A percentile compares a stretch with the other conserved stretches of the same genome.
Conservation (phyloP, 1,140 invertebrate genomes). For the Gryllus bimaculatus region DNA sequence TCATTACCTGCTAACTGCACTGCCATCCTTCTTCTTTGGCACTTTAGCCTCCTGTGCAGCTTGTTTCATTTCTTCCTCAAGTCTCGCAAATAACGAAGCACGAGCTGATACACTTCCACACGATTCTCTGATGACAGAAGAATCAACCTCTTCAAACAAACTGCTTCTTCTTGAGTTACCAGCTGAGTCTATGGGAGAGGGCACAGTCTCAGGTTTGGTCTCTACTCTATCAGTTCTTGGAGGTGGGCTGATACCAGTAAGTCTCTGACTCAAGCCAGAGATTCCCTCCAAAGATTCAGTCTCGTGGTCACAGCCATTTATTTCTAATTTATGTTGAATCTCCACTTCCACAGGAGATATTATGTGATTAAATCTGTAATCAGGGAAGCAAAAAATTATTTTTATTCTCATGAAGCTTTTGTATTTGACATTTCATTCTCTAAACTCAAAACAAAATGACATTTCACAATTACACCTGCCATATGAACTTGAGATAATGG, state of each 20-base stretch:
- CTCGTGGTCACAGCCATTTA: neutral
- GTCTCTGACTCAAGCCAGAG: neutral
- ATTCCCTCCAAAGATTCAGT: neutral
- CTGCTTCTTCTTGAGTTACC: neutral
- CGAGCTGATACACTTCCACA: slow-evolving; percentile 49
- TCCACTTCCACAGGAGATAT: neutral
- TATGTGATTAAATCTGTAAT: neutral
- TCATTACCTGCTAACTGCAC: neutral
- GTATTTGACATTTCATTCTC: too few species aligned
- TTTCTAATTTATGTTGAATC: neutral
- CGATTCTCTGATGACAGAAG: slow-evolving; percentile 27
- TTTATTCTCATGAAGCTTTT: too few species aligned
- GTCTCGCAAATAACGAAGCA: slow-evolving; percentile 50
- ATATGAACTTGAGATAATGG: too few species aligned
- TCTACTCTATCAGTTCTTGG: neutral
- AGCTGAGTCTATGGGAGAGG: neutral
- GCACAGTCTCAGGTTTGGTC: neutral
- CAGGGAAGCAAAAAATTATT: neutral
- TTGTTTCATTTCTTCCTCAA: slow-evolving; percentile 35
- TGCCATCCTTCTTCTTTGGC: slow-evolving; percentile 22
- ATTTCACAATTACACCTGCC: too few species aligned
- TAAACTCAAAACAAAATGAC: too few species aligned
- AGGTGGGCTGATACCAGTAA: neutral
- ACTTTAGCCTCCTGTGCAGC: slow-evolving; percentile 33
- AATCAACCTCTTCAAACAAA: neutral